A percentile compares a stretch with the other conserved stretches of the same genome.
Evolutionary conservation across 2,113 vertebrate species (phyloP).

Genomic region (Tenrec ecaudatus): DNA sequence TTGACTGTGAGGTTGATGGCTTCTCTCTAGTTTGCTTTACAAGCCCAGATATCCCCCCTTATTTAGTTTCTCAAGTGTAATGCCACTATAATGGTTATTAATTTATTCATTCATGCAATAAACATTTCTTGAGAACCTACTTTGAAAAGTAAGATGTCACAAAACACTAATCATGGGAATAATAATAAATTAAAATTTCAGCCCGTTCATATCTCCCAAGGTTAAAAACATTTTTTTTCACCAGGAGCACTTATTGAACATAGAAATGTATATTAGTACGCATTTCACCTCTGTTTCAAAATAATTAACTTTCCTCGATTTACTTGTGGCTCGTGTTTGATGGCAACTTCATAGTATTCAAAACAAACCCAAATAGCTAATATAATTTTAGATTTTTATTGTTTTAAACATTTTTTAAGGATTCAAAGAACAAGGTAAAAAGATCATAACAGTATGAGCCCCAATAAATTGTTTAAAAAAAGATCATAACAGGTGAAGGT

Average conservation of each 20-base stretch:
- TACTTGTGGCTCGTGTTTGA: conserved; percentile 27
- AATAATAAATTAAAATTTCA: neutral
- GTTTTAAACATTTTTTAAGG: neutral
- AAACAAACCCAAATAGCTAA: neutral
- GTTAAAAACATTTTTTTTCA: neutral
- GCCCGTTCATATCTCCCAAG: conserved; percentile 12
- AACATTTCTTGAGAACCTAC: conserved; percentile 36
- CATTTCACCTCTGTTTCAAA: neutral
- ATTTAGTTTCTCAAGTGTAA: neutral
- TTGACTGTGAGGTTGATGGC: neutral
- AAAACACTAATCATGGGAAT: neutral
- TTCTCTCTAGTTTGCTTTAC: neutral
- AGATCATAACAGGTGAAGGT: neutral
- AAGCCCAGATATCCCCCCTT: neutral
- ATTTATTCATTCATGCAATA: conserved; percentile 3
- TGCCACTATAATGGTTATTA: neutral
- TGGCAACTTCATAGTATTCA: conserved; percentile 10
- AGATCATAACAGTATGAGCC: no score
- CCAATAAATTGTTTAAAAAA: no score
- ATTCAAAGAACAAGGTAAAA: conserved; percentile 25
- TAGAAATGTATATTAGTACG: conserved; percentile 24
- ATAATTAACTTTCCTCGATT: neutral
- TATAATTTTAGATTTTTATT: conserved; percentile 14
- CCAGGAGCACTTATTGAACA: neutral
- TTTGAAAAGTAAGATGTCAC: conserved; percentile 15